Base-by-base conservation (phyloP, 2,888 invertebrate genomes). In the Ctenicera cuprea region DNA sequence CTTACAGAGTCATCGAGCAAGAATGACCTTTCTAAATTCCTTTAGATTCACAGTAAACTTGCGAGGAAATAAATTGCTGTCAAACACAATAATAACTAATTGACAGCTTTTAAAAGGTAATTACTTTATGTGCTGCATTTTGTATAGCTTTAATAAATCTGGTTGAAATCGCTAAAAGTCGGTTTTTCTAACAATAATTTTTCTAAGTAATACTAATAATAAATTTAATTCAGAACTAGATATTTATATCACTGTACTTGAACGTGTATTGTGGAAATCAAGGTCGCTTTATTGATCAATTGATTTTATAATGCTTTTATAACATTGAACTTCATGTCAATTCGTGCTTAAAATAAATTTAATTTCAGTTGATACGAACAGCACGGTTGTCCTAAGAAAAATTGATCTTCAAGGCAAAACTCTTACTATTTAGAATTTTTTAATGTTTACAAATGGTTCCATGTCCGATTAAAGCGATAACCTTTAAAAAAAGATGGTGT, bases 11-110 rank as follows among this genome's bases (percentile, higher is more conserved):
- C 62, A 52, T 38, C 50, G 41, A 41, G 37, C 26, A 67, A 57
- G 67, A 67, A 45, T 57, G 67, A 59, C 69, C 69, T 70, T 70
- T 70, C 69, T 62, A 62, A 70, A 52, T 59, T 59, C 61, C 50
- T 63, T 33, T 54, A n/a, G 14, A 30, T 54, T 54, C 33, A 11
- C 38, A 54, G 41, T 7, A 52, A 61, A 14, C 14, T 57, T 30
- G 20, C 38, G 5, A 52, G 20, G 38, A 12, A 59, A 61, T 41
- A 8, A 22, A 41, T 61, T 22, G 61, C 38, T 41, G 38, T 61
- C 14, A 33, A n/a, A 16, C 16, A 33, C 54, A 54, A 54, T 52
- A 52, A 52, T 52, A 26, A 26, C 20, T 20, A 33, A 33, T 33
- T 9, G 33, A 18, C 9, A 4, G 33, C 8, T 33, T 33, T 33